Conservation (phyloP, 2,888 invertebrate species). For the Leucozona laternaria region DNA sequence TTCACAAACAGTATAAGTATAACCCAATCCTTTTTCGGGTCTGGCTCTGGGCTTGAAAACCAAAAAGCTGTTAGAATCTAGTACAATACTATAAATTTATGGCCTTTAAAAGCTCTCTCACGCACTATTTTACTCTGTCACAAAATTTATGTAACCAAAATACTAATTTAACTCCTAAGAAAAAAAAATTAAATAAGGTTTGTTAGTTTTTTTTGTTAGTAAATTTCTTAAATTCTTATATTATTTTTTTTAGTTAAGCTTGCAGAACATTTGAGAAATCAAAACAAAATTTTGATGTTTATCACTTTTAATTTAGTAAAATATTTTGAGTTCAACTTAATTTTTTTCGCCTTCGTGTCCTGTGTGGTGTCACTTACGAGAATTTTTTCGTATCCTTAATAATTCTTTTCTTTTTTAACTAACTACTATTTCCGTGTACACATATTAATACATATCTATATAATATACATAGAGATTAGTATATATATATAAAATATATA, state of each 20-base stretch:
- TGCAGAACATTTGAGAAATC: neutral
- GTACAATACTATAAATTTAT: constrained; percentile 8
- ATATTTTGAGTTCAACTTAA: neutral
- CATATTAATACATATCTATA: neutral
- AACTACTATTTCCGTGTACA: neutral
- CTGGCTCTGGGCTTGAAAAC: neutral
- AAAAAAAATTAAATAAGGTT: neutral
- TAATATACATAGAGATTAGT: neutral
- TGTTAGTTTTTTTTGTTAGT: neutral
- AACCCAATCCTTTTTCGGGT: neutral
- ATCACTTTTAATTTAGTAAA: neutral
- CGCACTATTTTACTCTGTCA: constrained; percentile 29
- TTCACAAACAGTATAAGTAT: neutral
- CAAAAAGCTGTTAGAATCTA: neutral
- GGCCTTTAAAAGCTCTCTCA: constrained; percentile 31
- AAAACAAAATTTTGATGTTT: neutral
- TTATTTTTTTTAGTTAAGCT: neutral
- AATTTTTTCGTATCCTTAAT: neutral
- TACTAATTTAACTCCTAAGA: neutral
- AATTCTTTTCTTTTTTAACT: neutral
- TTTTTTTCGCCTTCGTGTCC: neutral
- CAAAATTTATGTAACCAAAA: constrained; percentile 58
- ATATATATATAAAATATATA: neutral
- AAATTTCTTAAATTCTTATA: neutral
- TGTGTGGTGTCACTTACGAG: constrained; percentile 10